phyloP scores from a whole-genome alignment of 2,797 vertebrate genomes.

The Zalophus californianus region DNA sequence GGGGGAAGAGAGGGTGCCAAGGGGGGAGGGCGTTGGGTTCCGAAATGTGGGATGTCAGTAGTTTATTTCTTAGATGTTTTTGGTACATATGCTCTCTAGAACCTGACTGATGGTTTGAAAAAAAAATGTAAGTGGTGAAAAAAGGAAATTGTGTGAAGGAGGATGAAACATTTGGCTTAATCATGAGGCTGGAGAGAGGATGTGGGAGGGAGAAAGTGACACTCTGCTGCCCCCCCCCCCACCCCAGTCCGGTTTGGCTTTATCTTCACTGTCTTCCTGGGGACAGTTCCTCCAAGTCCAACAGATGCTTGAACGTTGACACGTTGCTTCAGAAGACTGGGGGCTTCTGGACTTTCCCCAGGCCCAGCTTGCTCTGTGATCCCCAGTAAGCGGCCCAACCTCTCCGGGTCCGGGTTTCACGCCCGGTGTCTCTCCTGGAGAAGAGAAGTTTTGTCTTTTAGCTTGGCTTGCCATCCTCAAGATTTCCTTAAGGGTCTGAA shows the following conservation, averaged over 20 bases:
- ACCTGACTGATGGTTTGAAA: not conserved
- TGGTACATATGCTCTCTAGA: not conserved
- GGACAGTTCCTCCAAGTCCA: not conserved
- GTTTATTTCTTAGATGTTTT: conserved; percentile 8
- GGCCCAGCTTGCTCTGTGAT: not conserved
- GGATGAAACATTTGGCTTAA: not conserved
- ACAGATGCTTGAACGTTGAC: not conserved
- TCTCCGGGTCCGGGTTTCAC: not conserved
- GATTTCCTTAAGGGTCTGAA: not conserved
- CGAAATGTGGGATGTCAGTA: not conserved
- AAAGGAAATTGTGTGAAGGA: not conserved
- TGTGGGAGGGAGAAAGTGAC: not conserved
- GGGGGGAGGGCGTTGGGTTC: not conserved
- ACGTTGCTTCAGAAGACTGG: not conserved
- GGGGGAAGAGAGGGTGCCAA: not conserved
- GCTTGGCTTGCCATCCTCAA: not conserved
- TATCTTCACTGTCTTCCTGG: not conserved
- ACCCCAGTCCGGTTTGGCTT: not conserved
- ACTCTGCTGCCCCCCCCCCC: too few relatives aligned
- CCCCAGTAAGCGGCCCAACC: not conserved
- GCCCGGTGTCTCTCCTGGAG: not conserved
- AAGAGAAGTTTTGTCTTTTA: not conserved
- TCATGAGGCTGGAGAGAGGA: not conserved
- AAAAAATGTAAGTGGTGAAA: not conserved
- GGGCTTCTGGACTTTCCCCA: not conserved